phyloP scores from a whole-genome alignment of 2,888 invertebrate genomes.

The Orthosia cruda region DNA sequence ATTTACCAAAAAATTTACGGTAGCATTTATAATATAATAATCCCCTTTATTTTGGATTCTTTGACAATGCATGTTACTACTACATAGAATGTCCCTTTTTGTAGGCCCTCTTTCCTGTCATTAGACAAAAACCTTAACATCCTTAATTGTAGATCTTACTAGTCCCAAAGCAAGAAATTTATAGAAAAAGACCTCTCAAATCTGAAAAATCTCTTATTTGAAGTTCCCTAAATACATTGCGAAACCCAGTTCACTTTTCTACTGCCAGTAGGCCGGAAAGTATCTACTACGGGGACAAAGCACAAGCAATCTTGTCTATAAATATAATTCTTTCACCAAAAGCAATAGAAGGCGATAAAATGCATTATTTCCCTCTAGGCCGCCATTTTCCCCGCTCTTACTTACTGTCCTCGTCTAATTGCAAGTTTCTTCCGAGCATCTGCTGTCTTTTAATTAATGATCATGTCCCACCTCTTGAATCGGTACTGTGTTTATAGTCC shows the following conservation, averaged over 20 bases:
- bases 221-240: slow-evolving; percentile 9
- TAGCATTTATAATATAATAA: no score
- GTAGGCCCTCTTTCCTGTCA: no score
- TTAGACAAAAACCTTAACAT: background rate
- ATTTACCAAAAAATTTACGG: no score
- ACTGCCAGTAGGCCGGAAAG: slow-evolving; percentile 5
- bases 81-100: no score
- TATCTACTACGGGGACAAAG: slow-evolving; percentile 14
- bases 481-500: slow-evolving; percentile 61
- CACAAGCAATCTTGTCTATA: no score
- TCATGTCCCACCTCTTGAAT: slow-evolving; percentile 73
- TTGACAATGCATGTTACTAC: no score
- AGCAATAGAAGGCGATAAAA: no score
- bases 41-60: no score
- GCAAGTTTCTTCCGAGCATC: slow-evolving; percentile 85
- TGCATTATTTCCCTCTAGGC: slow-evolving; percentile 72
- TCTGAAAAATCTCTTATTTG: background rate
- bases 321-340: no score
- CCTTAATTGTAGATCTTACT: background rate
- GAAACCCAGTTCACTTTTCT: background rate
- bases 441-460: slow-evolving; percentile 88
- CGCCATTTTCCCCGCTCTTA: slow-evolving; percentile 71
- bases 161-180: background rate
- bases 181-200: no score
- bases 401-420: slow-evolving; percentile 79